phyloP scores from a whole-genome alignment of 1,140 invertebrate genomes.

The Leptinotarsa defecta region DNA sequence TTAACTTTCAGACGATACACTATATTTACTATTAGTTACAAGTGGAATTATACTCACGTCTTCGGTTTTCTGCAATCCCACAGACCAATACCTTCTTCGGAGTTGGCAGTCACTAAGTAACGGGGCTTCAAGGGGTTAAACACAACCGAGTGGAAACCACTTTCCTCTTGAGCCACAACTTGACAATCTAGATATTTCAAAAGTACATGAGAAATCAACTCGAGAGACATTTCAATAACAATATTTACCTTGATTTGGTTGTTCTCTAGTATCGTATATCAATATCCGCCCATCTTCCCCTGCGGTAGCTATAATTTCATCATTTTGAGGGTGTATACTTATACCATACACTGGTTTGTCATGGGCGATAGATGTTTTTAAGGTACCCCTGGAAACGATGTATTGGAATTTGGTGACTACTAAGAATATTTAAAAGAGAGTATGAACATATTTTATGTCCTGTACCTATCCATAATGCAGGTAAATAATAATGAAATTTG shows the following conservation, averaged over 20 bases:
- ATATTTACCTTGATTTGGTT: slow-evolving; percentile 60
- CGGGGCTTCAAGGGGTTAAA: slow-evolving; percentile 84
- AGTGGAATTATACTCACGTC: slow-evolving; percentile 64
- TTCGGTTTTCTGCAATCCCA: slow-evolving; percentile 87
- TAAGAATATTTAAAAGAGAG: no score
- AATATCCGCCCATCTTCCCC: slow-evolving; percentile 88
- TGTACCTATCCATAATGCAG: no score
- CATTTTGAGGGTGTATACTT: slow-evolving; percentile 82
- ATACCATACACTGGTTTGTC: slow-evolving; percentile 89
- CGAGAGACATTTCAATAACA: neutral
- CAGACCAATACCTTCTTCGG: slow-evolving; percentile 83
- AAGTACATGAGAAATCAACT: slow-evolving; percentile 18
- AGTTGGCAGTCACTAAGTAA: slow-evolving; percentile 85
- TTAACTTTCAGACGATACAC: no score
- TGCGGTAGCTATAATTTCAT: slow-evolving; percentile 83
- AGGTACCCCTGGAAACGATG: slow-evolving; percentile 64
- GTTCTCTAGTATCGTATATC: slow-evolving; percentile 81
- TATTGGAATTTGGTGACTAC: neutral
- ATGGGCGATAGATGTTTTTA: slow-evolving; percentile 78
- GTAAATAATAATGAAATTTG: no score
- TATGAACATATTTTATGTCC: no score
- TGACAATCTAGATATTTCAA: slow-evolving; percentile 60
- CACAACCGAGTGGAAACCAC: slow-evolving; percentile 87
- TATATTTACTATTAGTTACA: no score
- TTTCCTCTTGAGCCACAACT: slow-evolving; percentile 68